Percentiles rank a stretch among this genome's conserved stretches.
phyloP scores from a whole-genome alignment of 2,888 invertebrate genomes.

The Machimus rusticus region DNA sequence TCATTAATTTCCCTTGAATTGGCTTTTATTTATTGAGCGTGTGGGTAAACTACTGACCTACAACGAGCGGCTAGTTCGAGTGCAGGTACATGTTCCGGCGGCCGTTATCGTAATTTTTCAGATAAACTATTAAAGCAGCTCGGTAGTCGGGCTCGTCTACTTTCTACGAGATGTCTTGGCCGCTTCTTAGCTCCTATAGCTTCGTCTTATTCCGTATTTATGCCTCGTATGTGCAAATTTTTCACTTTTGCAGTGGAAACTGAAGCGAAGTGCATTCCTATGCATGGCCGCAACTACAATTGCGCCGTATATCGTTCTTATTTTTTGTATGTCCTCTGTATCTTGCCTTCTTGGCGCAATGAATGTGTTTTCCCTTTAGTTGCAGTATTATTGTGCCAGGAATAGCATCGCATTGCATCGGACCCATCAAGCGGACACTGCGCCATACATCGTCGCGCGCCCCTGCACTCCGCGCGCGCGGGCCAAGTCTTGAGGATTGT shows the following conservation, averaged over 20 bases:
- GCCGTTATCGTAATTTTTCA: constrained; percentile 4
- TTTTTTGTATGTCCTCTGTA: background rate
- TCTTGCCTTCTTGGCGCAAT: background rate
- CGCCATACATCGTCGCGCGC: background rate
- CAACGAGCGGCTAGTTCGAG: constrained; percentile 6
- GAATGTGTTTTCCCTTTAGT: background rate
- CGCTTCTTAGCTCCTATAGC: background rate
- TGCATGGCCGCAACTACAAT: background rate
- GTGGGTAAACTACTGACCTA: constrained; percentile 18
- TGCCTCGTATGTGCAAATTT: background rate
- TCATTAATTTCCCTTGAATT: constrained; percentile 14
- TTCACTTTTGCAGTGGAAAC: background rate
- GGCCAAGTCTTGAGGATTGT: background rate
- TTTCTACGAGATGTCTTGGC: background rate
- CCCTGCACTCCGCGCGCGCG: background rate
- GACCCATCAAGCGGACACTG: background rate
- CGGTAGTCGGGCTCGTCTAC: background rate
- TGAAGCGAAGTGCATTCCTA: background rate
- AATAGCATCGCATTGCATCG: background rate
- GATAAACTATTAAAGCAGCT: background rate
- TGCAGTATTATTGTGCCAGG: background rate
- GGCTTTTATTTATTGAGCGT: background rate
- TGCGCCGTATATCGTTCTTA: background rate
- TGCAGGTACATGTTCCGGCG: constrained; percentile 2
- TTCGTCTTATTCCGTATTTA: background rate